Conservation (phyloP, 2,888 invertebrate species). For the Thelaira solivaga region DNA sequence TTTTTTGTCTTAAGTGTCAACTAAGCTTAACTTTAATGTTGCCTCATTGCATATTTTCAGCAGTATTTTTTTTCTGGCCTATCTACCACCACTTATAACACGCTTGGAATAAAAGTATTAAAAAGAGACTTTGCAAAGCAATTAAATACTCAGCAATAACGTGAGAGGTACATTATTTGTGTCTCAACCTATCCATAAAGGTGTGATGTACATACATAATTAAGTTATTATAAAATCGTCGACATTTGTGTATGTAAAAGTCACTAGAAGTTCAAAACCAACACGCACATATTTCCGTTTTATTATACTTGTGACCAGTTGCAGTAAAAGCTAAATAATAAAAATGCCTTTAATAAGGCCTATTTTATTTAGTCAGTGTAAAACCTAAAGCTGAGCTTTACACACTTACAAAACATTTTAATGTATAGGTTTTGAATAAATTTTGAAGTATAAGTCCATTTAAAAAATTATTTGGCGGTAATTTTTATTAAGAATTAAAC, state of each 20-base stretch:
- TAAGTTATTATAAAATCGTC: constrained; percentile 43
- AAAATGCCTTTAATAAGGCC: no score
- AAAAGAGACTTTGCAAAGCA: constrained; percentile 48
- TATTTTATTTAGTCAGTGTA: no score
- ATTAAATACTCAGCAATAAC: constrained; percentile 52
- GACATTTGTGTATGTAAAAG: neutral
- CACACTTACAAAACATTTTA: no score
- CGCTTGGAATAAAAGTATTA: constrained; percentile 38
- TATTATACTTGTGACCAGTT: no score
- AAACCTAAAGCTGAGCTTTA: no score
- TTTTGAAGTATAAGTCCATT: no score
- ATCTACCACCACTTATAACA: constrained; percentile 16
- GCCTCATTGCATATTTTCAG: constrained; percentile 8
- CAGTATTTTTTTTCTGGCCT: neutral
- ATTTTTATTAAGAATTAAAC: no score
- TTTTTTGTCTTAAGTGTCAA: constrained; percentile 11
- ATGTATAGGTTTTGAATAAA: no score
- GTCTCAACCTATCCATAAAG: constrained; percentile 35
- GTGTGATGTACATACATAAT: constrained; percentile 55
- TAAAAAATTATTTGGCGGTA: no score
- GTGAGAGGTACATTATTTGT: constrained; percentile 44
- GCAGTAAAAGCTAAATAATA: no score
- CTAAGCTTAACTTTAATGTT: constrained; percentile 23
- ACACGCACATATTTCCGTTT: constrained; percentile 5
- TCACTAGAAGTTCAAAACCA: constrained; percentile 31